Base-by-base conservation (phyloP, 2,797 vertebrate species). In the Choloepus didactylus region DNA sequence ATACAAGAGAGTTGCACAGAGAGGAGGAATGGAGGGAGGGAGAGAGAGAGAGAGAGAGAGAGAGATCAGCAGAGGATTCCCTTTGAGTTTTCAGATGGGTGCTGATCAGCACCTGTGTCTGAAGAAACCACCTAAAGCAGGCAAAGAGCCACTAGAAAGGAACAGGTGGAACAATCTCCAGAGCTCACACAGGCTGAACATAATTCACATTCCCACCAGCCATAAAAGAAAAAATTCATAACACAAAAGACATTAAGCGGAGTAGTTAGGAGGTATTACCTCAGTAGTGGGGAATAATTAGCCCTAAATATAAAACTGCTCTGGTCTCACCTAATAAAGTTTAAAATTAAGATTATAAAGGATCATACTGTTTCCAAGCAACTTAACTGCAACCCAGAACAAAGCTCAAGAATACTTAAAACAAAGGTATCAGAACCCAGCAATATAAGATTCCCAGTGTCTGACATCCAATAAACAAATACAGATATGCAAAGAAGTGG, bases 361-460 rank as follows among this genome's bases (percentile, higher is more conserved):
- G 29, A 23, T n/a, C n/a, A 84, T 54, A 84, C 14, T 46, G 10
- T 82, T 95, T 89, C 18, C 11, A 66, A 80, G 18, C 81, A 94
- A 82, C 6, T 27, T 19, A 93, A 49, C 73, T 62, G 29, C 27
- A 83, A 70, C n/a, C 2, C 19, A 87, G 51, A 90, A 18, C 44
- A 92, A 93, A 89, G 18, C 3, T 66, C 16, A 82, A 94, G 19
- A 70, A 93, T 82, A 92, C 88, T 92, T 79, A 64, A 80, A 84
- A 84, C 25, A 95, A 93, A 93, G 83, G 29, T n/a, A 62, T 70
- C 14, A 1, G 4, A 15, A 29, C 9, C 51, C 2, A 84, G 66
- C 10, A 73, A 70, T 3, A 44, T 91, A 87, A 94, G 93, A 85
- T 73, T 87, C 56, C 82, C 25, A 29, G 4, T 31, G 19, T 90